phyloP scores from a whole-genome alignment of 2,888 invertebrate genomes.

The Sminthurinus aureus region DNA sequence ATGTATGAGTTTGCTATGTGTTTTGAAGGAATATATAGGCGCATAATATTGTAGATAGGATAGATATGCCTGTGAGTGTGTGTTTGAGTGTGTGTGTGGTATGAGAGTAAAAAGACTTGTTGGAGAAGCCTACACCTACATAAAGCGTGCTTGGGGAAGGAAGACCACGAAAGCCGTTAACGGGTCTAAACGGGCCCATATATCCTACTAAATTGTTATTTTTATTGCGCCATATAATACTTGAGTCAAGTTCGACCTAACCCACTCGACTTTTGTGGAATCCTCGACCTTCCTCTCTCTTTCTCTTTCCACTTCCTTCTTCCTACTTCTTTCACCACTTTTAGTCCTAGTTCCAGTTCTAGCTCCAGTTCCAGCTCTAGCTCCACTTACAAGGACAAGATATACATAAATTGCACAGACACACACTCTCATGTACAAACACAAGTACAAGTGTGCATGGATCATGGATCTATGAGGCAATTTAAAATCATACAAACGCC shows the following conservation, averaged over 20 bases:
- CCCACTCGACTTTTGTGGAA: slow-evolving; percentile 42
- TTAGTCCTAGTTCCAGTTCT: no score
- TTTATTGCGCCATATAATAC: slow-evolving; percentile 49
- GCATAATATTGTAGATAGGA: no score
- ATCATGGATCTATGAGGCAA: slow-evolving; percentile 3
- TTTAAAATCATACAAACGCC: slow-evolving; percentile 36
- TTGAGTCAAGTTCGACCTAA: slow-evolving; percentile 45
- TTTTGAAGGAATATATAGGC: no score
- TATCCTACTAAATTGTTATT: slow-evolving; percentile 52
- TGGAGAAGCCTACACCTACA: slow-evolving; percentile 33
- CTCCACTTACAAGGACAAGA: no score
- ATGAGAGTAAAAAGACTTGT: slow-evolving; percentile 18
- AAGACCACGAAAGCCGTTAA: slow-evolving; percentile 45
- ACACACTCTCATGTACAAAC: background rate
- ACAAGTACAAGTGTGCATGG: background rate
- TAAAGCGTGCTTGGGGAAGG: slow-evolving; percentile 38
- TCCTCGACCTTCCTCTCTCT: slow-evolving; percentile 35
- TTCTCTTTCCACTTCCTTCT: slow-evolving; percentile 1
- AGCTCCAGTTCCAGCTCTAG: no score
- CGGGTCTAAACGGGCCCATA: slow-evolving; percentile 48
- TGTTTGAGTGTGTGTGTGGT: background rate
- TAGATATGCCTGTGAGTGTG: no score
- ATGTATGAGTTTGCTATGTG: background rate
- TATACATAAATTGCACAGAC: no score
- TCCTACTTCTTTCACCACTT: background rate